Base-by-base conservation (phyloP, 2,888 invertebrate species). In the Ryuthela nishihirai region DNA sequence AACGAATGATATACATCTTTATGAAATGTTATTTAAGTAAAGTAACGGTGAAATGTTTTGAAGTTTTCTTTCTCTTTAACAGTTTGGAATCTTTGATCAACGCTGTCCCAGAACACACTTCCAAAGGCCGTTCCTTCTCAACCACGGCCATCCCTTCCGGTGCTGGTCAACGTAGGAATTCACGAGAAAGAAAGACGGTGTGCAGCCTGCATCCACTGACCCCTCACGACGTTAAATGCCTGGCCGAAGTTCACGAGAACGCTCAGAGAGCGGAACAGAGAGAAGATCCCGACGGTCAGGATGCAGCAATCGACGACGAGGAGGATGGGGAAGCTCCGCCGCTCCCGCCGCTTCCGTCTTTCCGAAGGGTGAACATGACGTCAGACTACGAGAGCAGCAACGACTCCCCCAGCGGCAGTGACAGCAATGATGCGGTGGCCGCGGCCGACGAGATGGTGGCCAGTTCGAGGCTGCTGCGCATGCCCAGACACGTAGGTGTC, bases 371-470 rank as follows among this genome's bases (percentile, higher is more conserved):
- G 34, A 63, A 62, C 32, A 56, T 58, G 36, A 69, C 68, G 18
- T 69, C 70, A 7, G 70, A 69, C 47, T 69, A 69, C 58, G 76
- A 76, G 65, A 75, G 75, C 66, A 74, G 59, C 41, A 66, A 72
- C 60, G 76, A 76, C 66, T 76, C 75, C 4, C 76, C 75, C 6
- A 74, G 58, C 24, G 58, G 58, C 15, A n/a, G n/a, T n/a, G n/a
- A n/a, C n/a, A n/a, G n/a, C n/a, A n/a, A n/a, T n/a, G n/a, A n/a
- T n/a, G n/a, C n/a, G n/a, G n/a, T n/a, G n/a, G n/a, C n/a, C 32
- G 56, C 36, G 21, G 15, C 58, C 6, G 58, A 49, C 18, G 49
- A 58, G 34, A 53, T 49, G 12, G 18, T 39, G 15, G n/a, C 15
- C 3, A 20, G 35, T 29, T 12, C 7, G 7, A 7, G 29, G 29